Conservation (phyloP, 2,888 invertebrate genomes). For the Leptogaster cylindrica region DNA sequence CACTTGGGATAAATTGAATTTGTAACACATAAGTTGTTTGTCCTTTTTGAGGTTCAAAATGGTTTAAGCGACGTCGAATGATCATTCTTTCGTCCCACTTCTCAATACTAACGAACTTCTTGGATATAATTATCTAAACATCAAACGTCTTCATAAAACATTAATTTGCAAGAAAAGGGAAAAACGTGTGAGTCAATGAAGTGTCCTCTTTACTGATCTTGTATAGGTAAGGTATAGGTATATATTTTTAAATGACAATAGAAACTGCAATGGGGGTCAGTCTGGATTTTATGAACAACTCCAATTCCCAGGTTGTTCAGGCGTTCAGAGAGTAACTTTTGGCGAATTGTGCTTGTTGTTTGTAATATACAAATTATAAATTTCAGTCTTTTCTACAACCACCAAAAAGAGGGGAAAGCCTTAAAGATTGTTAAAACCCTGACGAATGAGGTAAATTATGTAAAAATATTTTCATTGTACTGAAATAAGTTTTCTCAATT, state of each 20-base stretch:
- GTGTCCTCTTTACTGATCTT: too few species aligned
- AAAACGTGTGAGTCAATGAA: too few species aligned
- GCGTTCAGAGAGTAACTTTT: slow-evolving; percentile 63
- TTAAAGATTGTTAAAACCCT: slow-evolving; percentile 58
- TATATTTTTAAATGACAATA: too few species aligned
- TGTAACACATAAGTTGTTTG: not conserved
- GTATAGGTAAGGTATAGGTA: too few species aligned
- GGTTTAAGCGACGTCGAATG: slow-evolving; percentile 64
- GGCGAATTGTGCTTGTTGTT: slow-evolving; percentile 35
- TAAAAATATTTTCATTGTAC: not conserved
- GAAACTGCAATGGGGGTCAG: slow-evolving; percentile 72
- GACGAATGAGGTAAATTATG: slow-evolving; percentile 56
- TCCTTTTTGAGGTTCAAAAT: slow-evolving; percentile 59
- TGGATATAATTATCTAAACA: slow-evolving; percentile 63
- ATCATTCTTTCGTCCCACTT: slow-evolving; percentile 66
- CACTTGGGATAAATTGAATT: not conserved
- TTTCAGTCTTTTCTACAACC: slow-evolving; percentile 59
- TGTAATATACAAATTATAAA: too few species aligned
- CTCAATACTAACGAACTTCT: slow-evolving; percentile 64
- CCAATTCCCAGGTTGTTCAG: slow-evolving; percentile 62
- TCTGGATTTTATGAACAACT: slow-evolving; percentile 63
- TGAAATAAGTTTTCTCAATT: not conserved
- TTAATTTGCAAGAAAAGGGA: too few species aligned
- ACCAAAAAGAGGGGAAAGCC: slow-evolving; percentile 60
- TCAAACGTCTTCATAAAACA: too few species aligned